phyloP scores from a whole-genome alignment of 2,113 vertebrate genomes.

The Hoplias malabaricus region DNA sequence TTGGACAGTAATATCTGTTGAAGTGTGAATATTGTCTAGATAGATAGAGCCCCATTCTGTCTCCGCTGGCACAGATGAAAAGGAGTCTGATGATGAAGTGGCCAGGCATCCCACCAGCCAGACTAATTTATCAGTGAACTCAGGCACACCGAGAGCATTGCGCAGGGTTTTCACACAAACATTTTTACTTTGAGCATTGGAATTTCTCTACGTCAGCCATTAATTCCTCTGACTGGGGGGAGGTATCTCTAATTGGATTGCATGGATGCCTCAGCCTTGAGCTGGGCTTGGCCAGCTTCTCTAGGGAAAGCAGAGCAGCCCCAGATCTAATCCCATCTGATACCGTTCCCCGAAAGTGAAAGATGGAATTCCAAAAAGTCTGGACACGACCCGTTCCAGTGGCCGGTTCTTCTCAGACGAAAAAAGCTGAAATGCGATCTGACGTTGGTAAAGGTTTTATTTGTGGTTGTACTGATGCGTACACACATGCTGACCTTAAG shows the following conservation, averaged over 20 bases:
- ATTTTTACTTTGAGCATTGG: slow-evolving; percentile 13
- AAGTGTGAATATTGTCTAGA: slow-evolving; percentile 30
- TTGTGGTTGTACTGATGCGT: not conserved
- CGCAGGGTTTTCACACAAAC: slow-evolving; percentile 7
- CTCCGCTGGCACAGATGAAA: slow-evolving; percentile 16
- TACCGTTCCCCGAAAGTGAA: slow-evolving; percentile 49
- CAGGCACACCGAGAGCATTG: slow-evolving; percentile 22
- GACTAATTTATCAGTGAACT: slow-evolving; percentile 34
- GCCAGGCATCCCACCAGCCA: slow-evolving; percentile 24
- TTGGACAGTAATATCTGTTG: slow-evolving; percentile 4
- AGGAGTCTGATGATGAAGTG: slow-evolving; percentile 19
- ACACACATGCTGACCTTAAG: not conserved
- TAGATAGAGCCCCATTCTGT: slow-evolving; percentile 8
- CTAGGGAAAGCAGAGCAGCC: slow-evolving; percentile 35
- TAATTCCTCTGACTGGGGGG: slow-evolving; percentile 23
- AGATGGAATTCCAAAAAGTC: slow-evolving; percentile 51
- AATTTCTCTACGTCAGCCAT: slow-evolving; percentile 33
- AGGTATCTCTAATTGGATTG: slow-evolving; percentile 15
- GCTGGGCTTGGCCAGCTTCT: slow-evolving; percentile 28
- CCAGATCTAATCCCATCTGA: slow-evolving; percentile 51
- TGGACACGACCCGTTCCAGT: slow-evolving; percentile 40
- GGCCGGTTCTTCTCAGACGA: slow-evolving; percentile 23
- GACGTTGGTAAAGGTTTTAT: slow-evolving; percentile 2
- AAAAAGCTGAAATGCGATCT: slow-evolving; percentile 13
- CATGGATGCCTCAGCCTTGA: slow-evolving; percentile 29